Evolutionary conservation across 2,888 invertebrate genomes (phyloP), one percentile per base, ranked within the genome.

Genomic region (Clunio marinus): DNA sequence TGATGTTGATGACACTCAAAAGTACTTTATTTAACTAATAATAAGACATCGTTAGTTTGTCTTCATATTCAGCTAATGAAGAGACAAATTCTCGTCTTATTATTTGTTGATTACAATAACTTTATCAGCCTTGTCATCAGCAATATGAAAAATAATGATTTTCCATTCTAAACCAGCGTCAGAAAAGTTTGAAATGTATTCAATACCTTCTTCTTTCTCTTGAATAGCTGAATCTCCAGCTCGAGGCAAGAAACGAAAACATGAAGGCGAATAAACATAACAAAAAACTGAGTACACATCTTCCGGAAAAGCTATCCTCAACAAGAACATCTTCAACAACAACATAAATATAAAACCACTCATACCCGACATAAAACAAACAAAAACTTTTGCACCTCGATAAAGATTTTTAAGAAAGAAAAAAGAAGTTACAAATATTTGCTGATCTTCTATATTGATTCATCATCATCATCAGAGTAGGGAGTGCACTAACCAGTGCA

Each of bases 241-340:
- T 70, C 80, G 86, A 78, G 87, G 87, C 73, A 87, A 87, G 79
- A 88, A 87, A 76, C 83, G 87, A 82, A 88, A 88, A 82, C 83
- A 83, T 75, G 87, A 87, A 76, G 87, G 77, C 8, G 63, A 63
- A 15, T 51, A 51, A 51, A 51, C 17, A 7, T n/a, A n/a, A 5
- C 32, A 8, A 10, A 32, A 10, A 32, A 10, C 32, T 8, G 41
- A 5, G 41, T 41, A 3, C n/a, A 3, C 4, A 41, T 41, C 41
- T n/a, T 41, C 41, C 2, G 3, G 4, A 3, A n/a, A 41, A 41
- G 41, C 41, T 41, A 41, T 15, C 41, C 41, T 15, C n/a, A n/a
- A n/a, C n/a, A n/a, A n/a, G n/a, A n/a, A n/a, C n/a, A n/a, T n/a
- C n/a, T n/a, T n/a, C n/a, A n/a, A n/a, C n/a, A n/a, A n/a, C n/a